These are phyloP conservation scores for Platalea minor DNA, from an alignment of 2,797 vertebrate species.

Conservation along the genomic window DNA sequence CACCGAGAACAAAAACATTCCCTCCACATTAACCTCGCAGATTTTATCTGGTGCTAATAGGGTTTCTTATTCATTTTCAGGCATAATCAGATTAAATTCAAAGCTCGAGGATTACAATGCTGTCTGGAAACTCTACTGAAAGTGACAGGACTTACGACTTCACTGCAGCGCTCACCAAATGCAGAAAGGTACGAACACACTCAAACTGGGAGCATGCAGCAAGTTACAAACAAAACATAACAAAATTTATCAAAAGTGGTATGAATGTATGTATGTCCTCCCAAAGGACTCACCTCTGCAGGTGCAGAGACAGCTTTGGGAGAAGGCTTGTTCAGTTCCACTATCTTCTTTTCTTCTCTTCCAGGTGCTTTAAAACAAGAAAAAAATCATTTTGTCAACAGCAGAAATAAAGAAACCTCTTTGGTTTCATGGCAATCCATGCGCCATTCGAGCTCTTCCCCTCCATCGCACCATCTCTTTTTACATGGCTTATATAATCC, in stretches of 20 bases:
- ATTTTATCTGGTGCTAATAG: not conserved
- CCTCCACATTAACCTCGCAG: not conserved
- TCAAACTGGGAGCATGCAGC: not conserved
- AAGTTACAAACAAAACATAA: not conserved
- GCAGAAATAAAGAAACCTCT: not conserved
- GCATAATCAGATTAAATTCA: not conserved
- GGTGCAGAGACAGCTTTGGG: not conserved
- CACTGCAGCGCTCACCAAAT: not conserved
- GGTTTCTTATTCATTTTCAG: not conserved
- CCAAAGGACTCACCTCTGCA: slow-evolving; percentile 59
- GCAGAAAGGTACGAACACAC: not conserved
- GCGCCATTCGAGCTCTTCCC: not conserved
- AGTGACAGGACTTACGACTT: not conserved
- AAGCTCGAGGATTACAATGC: not conserved
- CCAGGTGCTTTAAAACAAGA: slow-evolving; percentile 42
- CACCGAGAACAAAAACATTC: not conserved
- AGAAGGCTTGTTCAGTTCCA: slow-evolving; percentile 53
- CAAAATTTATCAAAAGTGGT: not conserved
- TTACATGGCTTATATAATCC: not conserved
- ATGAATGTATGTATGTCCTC: not conserved
- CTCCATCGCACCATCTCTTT: not conserved
- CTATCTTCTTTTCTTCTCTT: slow-evolving; percentile 68
- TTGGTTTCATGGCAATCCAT: too few relatives aligned
- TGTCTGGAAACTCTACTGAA: not conserved
- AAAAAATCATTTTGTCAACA: not conserved